Percentiles rank a stretch among this genome's conserved stretches.
phyloP scores from a whole-genome alignment of 1,140 invertebrate genomes.

The Drosophila ambigua region DNA sequence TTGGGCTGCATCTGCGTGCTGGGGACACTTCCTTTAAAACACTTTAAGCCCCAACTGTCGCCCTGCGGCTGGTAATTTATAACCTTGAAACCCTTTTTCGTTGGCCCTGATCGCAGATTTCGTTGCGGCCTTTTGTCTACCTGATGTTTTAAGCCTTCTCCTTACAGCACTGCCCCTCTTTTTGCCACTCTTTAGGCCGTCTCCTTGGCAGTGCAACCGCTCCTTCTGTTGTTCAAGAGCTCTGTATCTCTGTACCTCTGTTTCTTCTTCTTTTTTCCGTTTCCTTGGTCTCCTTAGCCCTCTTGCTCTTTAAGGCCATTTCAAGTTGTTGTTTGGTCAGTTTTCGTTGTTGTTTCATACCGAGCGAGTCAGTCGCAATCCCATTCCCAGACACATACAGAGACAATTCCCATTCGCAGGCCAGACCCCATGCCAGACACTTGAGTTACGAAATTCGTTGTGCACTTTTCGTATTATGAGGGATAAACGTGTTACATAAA shows the following conservation, averaged over 20 bases:
- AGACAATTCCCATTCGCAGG: too few relatives aligned
- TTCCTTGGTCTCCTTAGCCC: conserved; percentile 3
- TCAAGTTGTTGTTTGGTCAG: conserved; percentile 52
- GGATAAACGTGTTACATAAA: conserved; percentile 26
- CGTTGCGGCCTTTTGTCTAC: conserved; percentile 27
- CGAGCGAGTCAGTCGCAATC: conserved; percentile 6
- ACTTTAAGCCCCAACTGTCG: conserved; percentile 31
- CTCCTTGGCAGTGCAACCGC: too few relatives aligned
- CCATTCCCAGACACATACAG: conserved; percentile 4
- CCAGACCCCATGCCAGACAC: conserved; percentile 26
- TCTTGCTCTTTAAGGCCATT: conserved; percentile 33
- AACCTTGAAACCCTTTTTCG: conserved; percentile 72
- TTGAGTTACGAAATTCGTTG: conserved; percentile 36
- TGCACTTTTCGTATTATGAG: conserved; percentile 1
- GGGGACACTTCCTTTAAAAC: conserved; percentile 51
- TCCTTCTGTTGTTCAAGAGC: too few relatives aligned
- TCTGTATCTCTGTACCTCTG: neutral
- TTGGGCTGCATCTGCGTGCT: conserved; percentile 11
- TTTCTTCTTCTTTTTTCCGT: neutral
- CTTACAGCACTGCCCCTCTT: too few relatives aligned
- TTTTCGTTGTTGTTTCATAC: conserved; percentile 28
- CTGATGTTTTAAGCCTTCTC: conserved; percentile 7
- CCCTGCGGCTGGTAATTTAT: conserved; percentile 51
- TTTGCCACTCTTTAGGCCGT: too few relatives aligned
- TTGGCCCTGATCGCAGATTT: conserved; percentile 66